Evolutionary conservation across 2,113 vertebrate species (phyloP).

Genomic region (Phrynocephalus versicolor): DNA sequence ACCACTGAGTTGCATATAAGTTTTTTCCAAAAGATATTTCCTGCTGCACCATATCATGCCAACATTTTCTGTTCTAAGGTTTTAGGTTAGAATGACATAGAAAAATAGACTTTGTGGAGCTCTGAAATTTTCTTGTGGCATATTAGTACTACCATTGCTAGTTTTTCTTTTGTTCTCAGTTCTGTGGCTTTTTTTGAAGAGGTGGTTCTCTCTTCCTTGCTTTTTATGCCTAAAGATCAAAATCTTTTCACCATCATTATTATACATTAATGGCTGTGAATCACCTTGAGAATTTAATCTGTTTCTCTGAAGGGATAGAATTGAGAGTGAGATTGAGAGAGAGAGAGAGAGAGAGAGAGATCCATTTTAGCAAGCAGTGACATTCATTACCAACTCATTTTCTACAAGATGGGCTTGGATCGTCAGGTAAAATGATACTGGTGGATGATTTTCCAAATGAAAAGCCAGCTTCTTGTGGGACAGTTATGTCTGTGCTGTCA

Average conservation of each 20-base stretch:
- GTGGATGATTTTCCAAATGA: neutral
- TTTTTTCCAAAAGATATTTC: neutral
- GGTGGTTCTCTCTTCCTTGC: neutral
- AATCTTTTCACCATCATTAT: neutral
- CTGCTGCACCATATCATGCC: no score
- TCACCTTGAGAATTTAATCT: neutral
- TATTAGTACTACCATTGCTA: neutral
- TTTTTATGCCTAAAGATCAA: neutral
- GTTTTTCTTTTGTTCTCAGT: neutral
- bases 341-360: neutral
- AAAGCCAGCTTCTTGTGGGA: neutral
- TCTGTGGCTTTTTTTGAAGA: neutral
- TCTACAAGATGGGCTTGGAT: neutral
- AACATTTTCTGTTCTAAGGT: no score
- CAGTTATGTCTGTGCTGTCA: neutral
- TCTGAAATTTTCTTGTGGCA: neutral
- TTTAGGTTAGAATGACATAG: neutral
- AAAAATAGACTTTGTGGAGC: neutral
- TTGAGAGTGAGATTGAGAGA: neutral
- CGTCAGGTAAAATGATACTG: neutral
- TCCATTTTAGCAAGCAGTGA: neutral
- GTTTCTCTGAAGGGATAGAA: neutral
- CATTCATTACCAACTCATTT: neutral
- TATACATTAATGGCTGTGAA: neutral
- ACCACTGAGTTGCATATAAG: neutral